These are phyloP conservation scores for Tauraco hartlaubi DNA, from an alignment of 2,797 vertebrate genomes.

Conservation along the genomic window DNA sequence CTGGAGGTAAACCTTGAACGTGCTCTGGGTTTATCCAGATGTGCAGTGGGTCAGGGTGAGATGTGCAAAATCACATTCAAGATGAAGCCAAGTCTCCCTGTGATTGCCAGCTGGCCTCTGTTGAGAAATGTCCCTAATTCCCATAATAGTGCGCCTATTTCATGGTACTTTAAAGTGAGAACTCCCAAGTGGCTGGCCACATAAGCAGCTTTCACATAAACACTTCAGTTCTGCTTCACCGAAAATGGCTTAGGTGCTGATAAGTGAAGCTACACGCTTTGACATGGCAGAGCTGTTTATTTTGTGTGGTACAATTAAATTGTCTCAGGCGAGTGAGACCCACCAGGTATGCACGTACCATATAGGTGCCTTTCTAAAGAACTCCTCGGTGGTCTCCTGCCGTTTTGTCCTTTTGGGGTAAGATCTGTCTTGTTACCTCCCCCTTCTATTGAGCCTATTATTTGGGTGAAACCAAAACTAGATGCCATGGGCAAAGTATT, in stretches of 20 bases:
- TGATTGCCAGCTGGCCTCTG: conserved; percentile 39
- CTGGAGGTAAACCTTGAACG: background rate
- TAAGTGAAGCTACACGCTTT: background rate
- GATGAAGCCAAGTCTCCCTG: background rate
- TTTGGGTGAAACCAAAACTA: background rate
- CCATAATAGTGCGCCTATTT: conserved; percentile 50
- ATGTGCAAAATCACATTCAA: background rate
- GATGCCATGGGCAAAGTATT: fast-evolving
- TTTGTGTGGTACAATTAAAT: background rate
- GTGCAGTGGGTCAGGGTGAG: background rate
- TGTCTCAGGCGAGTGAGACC: background rate
- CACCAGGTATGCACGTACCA: background rate
- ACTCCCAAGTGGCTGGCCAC: conserved; percentile 15
- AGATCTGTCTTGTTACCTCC: background rate
- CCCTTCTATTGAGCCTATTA: fast-evolving
- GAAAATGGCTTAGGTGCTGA: background rate
- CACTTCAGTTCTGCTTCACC: conserved; percentile 45
- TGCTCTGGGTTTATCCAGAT: background rate
- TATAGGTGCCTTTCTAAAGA: background rate
- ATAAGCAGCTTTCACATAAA: conserved; percentile 73
- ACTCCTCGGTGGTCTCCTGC: background rate
- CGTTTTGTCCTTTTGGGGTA: background rate
- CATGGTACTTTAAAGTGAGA: conserved; percentile 49
- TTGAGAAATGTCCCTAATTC: conserved; percentile 40
- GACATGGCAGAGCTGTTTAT: background rate